Evolutionary conservation across 2,113 vertebrate species (phyloP).

Genomic region (Corvus cornix): DNA sequence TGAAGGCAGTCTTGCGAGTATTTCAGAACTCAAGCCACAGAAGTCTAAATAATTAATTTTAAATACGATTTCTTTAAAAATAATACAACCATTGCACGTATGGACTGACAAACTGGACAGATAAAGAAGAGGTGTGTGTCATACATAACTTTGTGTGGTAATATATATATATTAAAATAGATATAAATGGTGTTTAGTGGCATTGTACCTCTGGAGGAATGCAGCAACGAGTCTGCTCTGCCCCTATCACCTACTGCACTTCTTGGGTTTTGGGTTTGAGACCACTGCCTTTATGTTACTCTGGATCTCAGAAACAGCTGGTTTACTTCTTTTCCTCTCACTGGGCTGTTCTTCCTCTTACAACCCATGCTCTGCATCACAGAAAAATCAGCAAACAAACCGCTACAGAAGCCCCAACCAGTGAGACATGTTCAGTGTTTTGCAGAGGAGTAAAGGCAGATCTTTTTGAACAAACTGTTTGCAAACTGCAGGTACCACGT

Average conservation of each 20-base stretch:
- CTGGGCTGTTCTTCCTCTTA: not conserved
- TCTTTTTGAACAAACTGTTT: not conserved
- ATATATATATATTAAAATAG: not conserved
- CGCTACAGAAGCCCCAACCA: not conserved
- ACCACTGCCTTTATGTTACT: not conserved
- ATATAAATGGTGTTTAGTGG: not conserved
- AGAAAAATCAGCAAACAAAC: not conserved
- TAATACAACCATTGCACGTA: not conserved
- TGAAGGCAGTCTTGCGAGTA: not conserved
- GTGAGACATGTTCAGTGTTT: not conserved
- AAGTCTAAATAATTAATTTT: not conserved
- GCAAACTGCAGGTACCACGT: not conserved
- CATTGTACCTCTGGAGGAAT: not conserved
- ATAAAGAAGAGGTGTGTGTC: not conserved
- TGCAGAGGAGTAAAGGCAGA: not conserved
- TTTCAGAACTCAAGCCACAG: not conserved
- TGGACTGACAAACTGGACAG: not conserved
- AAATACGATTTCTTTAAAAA: not conserved
- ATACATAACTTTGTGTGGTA: not conserved
- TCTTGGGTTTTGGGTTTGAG: not conserved
- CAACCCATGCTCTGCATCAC: not conserved
- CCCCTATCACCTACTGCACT: not conserved
- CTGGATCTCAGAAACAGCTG: not conserved
- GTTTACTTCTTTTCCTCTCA: not conserved
- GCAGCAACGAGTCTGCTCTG: not conserved